Percentiles rank a stretch among this genome's conserved stretches.
Evolutionary conservation across 1,140 invertebrate species (phyloP).

Genomic region (Halyomorpha halys): DNA sequence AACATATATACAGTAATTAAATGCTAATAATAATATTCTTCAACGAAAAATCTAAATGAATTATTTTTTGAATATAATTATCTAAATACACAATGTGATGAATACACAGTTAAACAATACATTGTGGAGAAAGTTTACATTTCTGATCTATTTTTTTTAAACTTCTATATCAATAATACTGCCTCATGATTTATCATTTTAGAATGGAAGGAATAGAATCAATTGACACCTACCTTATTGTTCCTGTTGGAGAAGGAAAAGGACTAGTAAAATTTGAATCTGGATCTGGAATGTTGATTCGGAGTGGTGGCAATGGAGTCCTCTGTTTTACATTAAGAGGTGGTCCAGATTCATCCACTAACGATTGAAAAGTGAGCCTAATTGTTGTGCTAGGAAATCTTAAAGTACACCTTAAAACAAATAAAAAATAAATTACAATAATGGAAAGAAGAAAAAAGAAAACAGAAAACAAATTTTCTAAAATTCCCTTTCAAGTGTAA

Average conservation of each 20-base stretch:
- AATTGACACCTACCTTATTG: constrained; percentile 46
- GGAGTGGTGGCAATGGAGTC: constrained; percentile 54
- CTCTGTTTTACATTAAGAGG: constrained; percentile 35
- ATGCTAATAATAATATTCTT: too few relatives aligned
- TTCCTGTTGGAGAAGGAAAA: constrained; percentile 82
- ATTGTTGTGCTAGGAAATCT: constrained; percentile 96
- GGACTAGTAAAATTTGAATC: constrained; percentile 62
- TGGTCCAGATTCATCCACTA: constrained; percentile 59
- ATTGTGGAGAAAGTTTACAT: too few relatives aligned
- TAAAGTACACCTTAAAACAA: constrained; percentile 72
- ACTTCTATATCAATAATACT: too few relatives aligned
- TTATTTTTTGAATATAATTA: too few relatives aligned
- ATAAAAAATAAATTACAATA: background rate
- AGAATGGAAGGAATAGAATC: background rate
- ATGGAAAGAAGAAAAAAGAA: too few relatives aligned
- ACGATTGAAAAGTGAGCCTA: constrained; percentile 83
- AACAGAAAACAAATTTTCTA: too few relatives aligned
- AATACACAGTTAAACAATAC: too few relatives aligned
- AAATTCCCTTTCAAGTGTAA: too few relatives aligned
- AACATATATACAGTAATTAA: too few relatives aligned
- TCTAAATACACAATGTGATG: too few relatives aligned
- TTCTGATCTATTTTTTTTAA: too few relatives aligned
- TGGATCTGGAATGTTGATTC: constrained; percentile 82
- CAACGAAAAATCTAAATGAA: too few relatives aligned
- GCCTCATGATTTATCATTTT: background rate